Conservation (phyloP, 2,888 invertebrate genomes). For the Palloptera scutellata region DNA sequence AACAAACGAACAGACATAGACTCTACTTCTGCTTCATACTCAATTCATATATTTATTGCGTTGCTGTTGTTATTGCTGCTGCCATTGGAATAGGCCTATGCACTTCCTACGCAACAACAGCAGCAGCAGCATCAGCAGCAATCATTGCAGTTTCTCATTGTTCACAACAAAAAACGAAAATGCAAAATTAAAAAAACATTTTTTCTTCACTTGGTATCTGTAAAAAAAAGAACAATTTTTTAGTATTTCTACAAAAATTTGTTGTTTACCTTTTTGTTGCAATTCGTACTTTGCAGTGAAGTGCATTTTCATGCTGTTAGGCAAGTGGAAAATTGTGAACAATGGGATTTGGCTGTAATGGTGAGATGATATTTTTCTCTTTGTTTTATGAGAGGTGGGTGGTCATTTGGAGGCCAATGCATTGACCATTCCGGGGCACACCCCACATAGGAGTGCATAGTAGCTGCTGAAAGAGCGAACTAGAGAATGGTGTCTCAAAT, state of each 20-base stretch:
- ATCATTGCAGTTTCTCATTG: slow-evolving; percentile 15
- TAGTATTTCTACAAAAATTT: not conserved
- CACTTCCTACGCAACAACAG: not conserved
- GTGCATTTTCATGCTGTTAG: slow-evolving; percentile 27
- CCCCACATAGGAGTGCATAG: too few relatives aligned
- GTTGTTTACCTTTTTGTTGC: not conserved
- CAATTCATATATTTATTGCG: not conserved
- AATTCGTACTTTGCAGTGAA: slow-evolving; percentile 22
- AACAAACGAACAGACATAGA: too few relatives aligned
- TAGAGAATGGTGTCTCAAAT: too few relatives aligned
- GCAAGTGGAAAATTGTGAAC: slow-evolving; percentile 13
- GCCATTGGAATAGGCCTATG: not conserved
- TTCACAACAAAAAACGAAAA: slow-evolving; percentile 4
- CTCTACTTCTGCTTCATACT: not conserved
- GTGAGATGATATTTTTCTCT: too few relatives aligned
- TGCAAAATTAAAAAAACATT: not conserved
- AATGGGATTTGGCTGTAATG: not conserved
- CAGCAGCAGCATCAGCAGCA: not conserved
- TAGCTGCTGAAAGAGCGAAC: too few relatives aligned
- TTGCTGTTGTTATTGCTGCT: not conserved
- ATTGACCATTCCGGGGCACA: too few relatives aligned
- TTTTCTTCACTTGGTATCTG: not conserved
- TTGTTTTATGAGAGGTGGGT: too few relatives aligned
- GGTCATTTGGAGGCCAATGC: too few relatives aligned
- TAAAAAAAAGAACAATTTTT: slow-evolving; percentile 10